Conservation (phyloP, 2,797 vertebrate species). For the Dipus sagitta region DNA sequence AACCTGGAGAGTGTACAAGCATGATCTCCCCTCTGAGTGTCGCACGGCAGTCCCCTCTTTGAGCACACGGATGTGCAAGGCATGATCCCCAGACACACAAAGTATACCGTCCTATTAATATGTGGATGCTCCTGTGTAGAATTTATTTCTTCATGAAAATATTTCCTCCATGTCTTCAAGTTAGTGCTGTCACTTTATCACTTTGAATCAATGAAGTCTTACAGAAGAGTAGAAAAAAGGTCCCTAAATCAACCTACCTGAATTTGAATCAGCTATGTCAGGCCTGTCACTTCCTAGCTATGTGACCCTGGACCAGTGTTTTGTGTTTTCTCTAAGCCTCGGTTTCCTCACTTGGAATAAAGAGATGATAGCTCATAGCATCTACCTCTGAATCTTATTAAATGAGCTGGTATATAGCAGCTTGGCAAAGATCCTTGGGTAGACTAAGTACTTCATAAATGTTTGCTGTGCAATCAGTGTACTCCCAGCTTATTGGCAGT, state of each 20-base stretch:
- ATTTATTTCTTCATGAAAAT: constrained; percentile 31
- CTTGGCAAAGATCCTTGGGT: neutral
- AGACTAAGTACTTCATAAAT: neutral
- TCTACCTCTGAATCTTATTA: neutral
- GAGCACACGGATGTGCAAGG: neutral
- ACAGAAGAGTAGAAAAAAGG: neutral
- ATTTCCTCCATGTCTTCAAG: neutral
- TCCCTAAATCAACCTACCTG: neutral
- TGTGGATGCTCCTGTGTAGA: neutral
- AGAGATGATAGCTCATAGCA: neutral
- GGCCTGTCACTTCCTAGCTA: neutral
- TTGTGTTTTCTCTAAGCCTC: neutral
- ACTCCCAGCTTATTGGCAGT: neutral
- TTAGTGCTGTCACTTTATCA: neutral
- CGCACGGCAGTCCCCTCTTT: neutral
- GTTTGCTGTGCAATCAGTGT: neutral
- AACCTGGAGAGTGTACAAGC: neutral
- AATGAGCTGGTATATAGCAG: neutral
- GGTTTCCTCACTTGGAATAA: constrained; percentile 4
- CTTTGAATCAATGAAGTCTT: constrained; percentile 25
- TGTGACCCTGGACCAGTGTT: neutral
- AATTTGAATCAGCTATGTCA: neutral
- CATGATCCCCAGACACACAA: neutral
- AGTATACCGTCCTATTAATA: neutral
- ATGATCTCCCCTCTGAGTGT: neutral